Base-by-base conservation (phyloP, 2,888 invertebrate genomes). In the Micoletzkya japonica region DNA sequence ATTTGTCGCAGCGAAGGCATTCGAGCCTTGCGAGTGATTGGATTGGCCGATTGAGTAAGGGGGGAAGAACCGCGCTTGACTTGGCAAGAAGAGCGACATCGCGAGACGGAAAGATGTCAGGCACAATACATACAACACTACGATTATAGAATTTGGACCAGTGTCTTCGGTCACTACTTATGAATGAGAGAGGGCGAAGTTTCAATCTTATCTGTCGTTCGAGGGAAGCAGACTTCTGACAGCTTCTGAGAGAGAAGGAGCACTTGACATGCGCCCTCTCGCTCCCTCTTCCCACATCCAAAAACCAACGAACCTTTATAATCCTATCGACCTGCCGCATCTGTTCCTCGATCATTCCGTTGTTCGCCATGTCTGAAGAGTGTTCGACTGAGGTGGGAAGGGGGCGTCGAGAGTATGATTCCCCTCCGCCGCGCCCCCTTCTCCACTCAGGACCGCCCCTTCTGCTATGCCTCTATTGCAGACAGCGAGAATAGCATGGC, bases 301-400 rank as follows among this genome's bases (percentile, higher is more conserved):
- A 17, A 60, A 39, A 39, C 50, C 2, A 10, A 73, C 76, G 4
- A 34, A 76, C 80, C 76, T 80, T 80, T 28, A 77, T 68, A 28
- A 80, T 73, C 39, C 72, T 72, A 63, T 80, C 80, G 56, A 80
- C 78, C 14, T 73, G 72, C n/a, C 80, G 73, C 30, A 80, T 78
- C 73, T 80, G 80, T 36, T 80, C 80, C 64, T 80, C 80, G 58
- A 80, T 80, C 39, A 78, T 80, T 34, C 75, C 73, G 54, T 64
- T 71, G 50, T 24, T 52, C 26, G 60, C 66, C 74, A 74, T 74
- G 32, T 30, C 34, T 58, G 34, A 20, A 1, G 58, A 58, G 10
- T 24, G 26, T 39, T 24, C 17, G 54, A 44, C 28, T 6, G 61
- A 57, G 30, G 52, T 3, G 28, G 2, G 50, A 54, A 37, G 28